Evolutionary conservation across 2,888 invertebrate genomes (phyloP).

Genomic region (Eristalis tenax): DNA sequence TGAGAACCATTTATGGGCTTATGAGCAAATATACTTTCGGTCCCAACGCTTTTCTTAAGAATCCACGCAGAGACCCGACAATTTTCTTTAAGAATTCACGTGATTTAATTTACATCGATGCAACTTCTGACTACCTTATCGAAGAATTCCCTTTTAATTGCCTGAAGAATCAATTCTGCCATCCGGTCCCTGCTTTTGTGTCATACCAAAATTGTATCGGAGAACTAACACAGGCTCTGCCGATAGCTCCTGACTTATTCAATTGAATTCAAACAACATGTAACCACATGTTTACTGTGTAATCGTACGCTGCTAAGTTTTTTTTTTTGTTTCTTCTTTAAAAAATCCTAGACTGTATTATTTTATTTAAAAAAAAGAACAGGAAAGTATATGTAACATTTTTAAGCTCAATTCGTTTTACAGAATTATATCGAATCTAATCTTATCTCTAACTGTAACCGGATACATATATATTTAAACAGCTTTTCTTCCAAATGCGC

Average conservation of each 20-base stretch:
- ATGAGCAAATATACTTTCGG: no score
- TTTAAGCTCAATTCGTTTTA: slow-evolving; percentile 2
- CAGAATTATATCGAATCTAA: not conserved
- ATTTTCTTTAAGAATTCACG: no score
- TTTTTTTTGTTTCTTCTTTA: not conserved
- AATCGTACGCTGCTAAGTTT: not conserved
- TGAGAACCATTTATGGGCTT: no score
- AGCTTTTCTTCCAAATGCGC: slow-evolving; percentile 49
- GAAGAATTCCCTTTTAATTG: not conserved
- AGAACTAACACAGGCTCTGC: not conserved
- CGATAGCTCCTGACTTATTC: not conserved
- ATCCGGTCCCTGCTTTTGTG: not conserved
- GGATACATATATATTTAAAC: slow-evolving; percentile 7
- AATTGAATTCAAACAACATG: not conserved
- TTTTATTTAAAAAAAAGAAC: not conserved
- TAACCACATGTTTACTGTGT: no score
- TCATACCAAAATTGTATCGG: not conserved
- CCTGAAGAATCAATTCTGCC: not conserved
- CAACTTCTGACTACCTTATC: no score
- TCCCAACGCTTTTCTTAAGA: no score
- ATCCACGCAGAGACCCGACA: no score
- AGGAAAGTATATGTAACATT: not conserved
- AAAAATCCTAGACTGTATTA: not conserved
- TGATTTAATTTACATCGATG: no score
- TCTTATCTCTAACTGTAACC: not conserved